phyloP scores from a whole-genome alignment of 2,888 invertebrate genomes.

The Cantharis rufa region DNA sequence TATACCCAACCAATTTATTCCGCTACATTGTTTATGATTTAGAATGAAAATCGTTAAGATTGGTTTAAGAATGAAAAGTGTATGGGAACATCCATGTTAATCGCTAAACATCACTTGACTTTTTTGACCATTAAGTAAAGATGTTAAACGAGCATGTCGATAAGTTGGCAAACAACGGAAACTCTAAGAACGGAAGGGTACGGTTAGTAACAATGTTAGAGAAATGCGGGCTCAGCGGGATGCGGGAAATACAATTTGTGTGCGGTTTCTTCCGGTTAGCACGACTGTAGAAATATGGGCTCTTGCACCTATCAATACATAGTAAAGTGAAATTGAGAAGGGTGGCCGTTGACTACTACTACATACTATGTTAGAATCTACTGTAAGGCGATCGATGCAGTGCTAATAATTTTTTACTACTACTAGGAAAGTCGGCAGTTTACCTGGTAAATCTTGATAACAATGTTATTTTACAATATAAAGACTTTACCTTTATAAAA shows the following conservation, averaged over 20 bases:
- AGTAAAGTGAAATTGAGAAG: conserved; percentile 34
- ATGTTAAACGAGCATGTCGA: conserved; percentile 27
- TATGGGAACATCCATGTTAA: conserved; percentile 6
- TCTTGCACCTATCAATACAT: conserved; percentile 35
- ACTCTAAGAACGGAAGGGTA: conserved; percentile 25
- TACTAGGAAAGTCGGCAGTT: background rate
- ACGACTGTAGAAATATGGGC: conserved; percentile 31
- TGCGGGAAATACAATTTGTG: conserved; percentile 33
- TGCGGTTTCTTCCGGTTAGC: conserved; percentile 35
- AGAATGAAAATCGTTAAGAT: background rate
- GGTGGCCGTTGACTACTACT: conserved; percentile 16
- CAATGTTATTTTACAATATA: background rate
- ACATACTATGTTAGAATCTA: conserved; percentile 10
- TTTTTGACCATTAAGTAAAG: conserved; percentile 25
- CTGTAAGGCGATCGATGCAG: conserved; percentile 13
- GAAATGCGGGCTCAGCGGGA: conserved; percentile 22
- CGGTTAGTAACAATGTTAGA: conserved; percentile 20
- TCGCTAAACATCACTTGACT: conserved; percentile 21
- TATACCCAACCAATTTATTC: background rate
- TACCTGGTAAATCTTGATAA: background rate
- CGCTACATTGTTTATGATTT: background rate
- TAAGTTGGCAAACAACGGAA: conserved; percentile 26
- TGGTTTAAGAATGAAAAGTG: background rate
- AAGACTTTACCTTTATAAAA: background rate
- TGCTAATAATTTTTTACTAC: conserved; percentile 1